phyloP scores from a whole-genome alignment of 92 coral and sea anemone genomes.

The Actinostola sp. region DNA sequence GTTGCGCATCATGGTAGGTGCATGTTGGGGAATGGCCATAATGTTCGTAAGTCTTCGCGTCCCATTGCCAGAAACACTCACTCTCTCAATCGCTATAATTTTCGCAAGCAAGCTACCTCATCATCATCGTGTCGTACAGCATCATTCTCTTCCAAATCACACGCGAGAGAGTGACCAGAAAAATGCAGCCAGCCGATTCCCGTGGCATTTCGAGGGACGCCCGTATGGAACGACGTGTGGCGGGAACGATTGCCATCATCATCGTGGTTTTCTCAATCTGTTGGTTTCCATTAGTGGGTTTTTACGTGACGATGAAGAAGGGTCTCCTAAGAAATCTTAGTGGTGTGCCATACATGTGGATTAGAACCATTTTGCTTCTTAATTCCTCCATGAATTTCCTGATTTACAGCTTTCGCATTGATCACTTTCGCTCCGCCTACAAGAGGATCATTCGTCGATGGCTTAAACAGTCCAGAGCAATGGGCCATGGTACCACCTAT shows the following conservation, averaged over 20 bases:
- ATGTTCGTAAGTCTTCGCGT: slow-evolving; percentile 16
- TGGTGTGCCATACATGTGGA: slow-evolving; percentile 41
- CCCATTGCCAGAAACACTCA: not conserved
- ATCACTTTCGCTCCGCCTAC: slow-evolving; percentile 26
- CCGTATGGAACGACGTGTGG: slow-evolving; percentile 13
- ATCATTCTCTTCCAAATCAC: slow-evolving; percentile 7
- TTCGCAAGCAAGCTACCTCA: slow-evolving; percentile 17
- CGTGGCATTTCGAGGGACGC: not conserved
- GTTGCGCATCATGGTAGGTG: slow-evolving; percentile 19
- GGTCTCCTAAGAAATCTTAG: slow-evolving; percentile 5
- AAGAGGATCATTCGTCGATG: slow-evolving; percentile 12
- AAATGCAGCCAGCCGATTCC: not conserved
- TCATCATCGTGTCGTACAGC: slow-evolving; percentile 17
- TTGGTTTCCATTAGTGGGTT: slow-evolving; percentile 28
- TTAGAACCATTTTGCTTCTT: slow-evolving; percentile 34
- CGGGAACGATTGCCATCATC: slow-evolving; percentile 17
- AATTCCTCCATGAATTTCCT: slow-evolving; percentile 41
- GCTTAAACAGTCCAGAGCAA: slow-evolving; percentile 6
- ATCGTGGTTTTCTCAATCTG: slow-evolving; percentile 14
- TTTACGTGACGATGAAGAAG: not conserved
- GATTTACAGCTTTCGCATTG: slow-evolving; percentile 32
- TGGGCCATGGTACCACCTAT: not conserved
- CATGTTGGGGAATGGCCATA: slow-evolving; percentile 37
- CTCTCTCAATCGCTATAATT: not conserved
- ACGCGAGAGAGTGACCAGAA: slow-evolving; percentile 1